Evolutionary conservation across 2,797 vertebrate genomes (phyloP).

Genomic region (Morelia viridis): DNA sequence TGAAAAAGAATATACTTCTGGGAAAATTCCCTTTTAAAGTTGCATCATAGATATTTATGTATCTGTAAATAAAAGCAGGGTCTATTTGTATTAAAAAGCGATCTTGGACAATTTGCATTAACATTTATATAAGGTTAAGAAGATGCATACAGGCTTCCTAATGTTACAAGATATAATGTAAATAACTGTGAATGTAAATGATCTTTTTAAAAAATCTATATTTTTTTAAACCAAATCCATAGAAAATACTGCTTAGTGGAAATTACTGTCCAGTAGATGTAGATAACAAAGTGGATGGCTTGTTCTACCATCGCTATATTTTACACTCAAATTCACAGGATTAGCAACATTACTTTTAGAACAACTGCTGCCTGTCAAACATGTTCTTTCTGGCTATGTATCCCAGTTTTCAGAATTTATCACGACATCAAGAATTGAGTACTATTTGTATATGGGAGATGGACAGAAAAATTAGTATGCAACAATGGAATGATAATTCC

Average conservation of each 20-base stretch:
- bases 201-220: background rate
- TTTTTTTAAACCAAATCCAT: background rate
- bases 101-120: background rate
- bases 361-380: background rate
- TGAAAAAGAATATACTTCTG: background rate
- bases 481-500: background rate
- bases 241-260: background rate
- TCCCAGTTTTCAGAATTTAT: background rate
- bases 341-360: background rate
- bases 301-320: background rate
- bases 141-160: background rate
- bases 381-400: background rate
- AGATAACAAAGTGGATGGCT: background rate
- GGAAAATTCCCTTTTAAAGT: background rate
- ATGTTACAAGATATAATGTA: background rate
- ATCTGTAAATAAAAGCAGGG: background rate
- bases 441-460: background rate
- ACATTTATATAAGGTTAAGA: background rate
- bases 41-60: background rate
- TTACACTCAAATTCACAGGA: background rate
- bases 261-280: background rate
- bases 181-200: background rate
- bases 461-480: background rate
- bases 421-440: background rate
- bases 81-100: background rate